Percentiles rank a stretch among this genome's conserved stretches.
Evolutionary conservation across 2,888 invertebrate species (phyloP).

Genomic region (Tanypteryx hageni): DNA sequence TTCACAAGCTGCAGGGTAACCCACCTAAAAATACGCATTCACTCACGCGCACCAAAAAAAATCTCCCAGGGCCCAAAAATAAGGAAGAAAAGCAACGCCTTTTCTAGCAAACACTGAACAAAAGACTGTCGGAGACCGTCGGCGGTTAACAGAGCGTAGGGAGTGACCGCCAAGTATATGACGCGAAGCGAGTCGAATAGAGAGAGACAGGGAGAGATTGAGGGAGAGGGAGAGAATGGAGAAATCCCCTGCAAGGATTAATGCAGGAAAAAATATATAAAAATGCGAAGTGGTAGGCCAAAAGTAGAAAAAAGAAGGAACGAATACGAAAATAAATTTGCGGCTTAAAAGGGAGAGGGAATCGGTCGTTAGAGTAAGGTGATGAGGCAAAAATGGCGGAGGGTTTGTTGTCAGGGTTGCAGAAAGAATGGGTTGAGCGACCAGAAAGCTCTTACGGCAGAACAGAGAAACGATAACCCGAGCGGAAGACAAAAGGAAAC

Average conservation of each 20-base stretch:
- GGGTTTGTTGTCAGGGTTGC: not conserved
- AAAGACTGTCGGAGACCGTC: conserved; percentile 10
- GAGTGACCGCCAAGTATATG: conserved; percentile 33
- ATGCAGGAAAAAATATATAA: not conserved
- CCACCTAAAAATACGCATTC: not conserved
- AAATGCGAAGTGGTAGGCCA: not conserved
- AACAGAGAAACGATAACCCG: not conserved
- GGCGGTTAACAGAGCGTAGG: too few species aligned
- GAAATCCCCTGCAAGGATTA: too few species aligned
- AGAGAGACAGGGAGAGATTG: not conserved
- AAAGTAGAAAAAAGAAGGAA: not conserved
- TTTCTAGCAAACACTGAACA: conserved; percentile 11
- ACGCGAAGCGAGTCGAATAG: not conserved
- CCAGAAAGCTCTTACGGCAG: not conserved
- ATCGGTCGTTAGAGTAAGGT: not conserved
- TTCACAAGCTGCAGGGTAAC: not conserved
- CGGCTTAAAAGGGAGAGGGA: not conserved
- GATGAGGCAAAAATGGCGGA: not conserved
- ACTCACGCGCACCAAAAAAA: not conserved
- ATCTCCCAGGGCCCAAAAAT: not conserved
- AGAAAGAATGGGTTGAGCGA: not conserved
- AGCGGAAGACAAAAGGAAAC: not conserved
- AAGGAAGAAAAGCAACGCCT: not conserved
- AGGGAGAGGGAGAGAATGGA: not conserved
- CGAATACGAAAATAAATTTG: too few species aligned